A percentile compares a stretch with the other conserved stretches of the same genome.
These are phyloP conservation scores for Chrysopilus asiliformis DNA, from an alignment of 2,888 invertebrate genomes.

Conservation along the genomic window DNA sequence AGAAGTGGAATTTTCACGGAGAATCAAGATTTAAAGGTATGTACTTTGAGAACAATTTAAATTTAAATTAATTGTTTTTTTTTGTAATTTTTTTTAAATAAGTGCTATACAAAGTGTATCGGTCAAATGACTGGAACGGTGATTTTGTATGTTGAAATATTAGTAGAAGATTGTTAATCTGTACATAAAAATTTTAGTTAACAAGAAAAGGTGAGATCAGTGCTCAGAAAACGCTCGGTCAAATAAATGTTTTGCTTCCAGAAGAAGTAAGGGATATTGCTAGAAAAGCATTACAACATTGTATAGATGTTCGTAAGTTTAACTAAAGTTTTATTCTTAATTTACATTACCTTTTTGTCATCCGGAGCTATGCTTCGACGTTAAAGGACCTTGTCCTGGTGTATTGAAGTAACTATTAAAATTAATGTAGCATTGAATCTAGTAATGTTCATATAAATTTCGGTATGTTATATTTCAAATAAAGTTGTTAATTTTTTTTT, in stretches of 20 bases:
- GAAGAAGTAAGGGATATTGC: conserved; percentile 5
- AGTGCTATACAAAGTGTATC: conserved; percentile 30
- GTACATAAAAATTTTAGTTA: conserved; percentile 6
- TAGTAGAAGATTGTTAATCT: background rate
- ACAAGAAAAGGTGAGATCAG: conserved; percentile 13
- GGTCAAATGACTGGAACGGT: conserved; percentile 29
- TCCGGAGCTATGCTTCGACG: too few species aligned
- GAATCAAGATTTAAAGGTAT: conserved; percentile 25
- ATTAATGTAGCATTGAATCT: too few species aligned
- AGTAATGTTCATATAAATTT: too few species aligned
- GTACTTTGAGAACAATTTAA: background rate
- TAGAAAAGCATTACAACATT: conserved; percentile 1
- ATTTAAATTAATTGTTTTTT: background rate
- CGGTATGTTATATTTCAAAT: too few species aligned
- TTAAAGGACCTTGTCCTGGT: too few species aligned
- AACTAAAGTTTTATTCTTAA: conserved; percentile 1
- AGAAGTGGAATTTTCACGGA: conserved; percentile 25
- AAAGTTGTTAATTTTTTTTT: conserved; percentile 1
- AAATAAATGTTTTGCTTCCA: conserved; percentile 11
- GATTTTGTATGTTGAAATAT: conserved; percentile 14
- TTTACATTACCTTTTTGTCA: too few species aligned
- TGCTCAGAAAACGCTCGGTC: conserved; percentile 6
- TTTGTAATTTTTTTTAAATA: conserved; percentile 5
- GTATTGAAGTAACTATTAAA: too few species aligned
- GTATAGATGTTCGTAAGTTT: conserved; percentile 10